Conservation (phyloP, 2,888 invertebrate genomes). For the Buathra laborator region DNA sequence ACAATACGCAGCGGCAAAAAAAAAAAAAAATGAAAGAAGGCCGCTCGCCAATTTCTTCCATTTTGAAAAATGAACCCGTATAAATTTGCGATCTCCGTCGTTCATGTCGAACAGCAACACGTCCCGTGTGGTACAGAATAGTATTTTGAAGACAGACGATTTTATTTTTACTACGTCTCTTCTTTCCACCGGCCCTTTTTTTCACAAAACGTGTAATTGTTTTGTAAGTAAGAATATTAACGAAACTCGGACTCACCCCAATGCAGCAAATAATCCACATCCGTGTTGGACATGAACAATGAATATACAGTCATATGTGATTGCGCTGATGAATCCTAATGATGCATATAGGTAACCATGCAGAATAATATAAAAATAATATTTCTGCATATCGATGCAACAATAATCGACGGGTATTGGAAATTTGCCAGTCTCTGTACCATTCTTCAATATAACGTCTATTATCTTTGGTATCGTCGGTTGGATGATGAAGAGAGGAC, state of each 20-base stretch:
- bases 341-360: background rate
- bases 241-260: conserved; percentile 30
- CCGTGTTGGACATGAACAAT: conserved; percentile 40
- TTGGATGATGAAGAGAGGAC: background rate
- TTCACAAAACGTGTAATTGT: too few relatives aligned
- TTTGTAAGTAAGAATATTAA: too few relatives aligned
- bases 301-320: conserved; percentile 38
- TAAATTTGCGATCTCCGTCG: too few relatives aligned
- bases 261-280: conserved; percentile 52
- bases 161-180: too few relatives aligned
- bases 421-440: background rate
- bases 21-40: too few relatives aligned
- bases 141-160: too few relatives aligned
- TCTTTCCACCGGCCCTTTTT: too few relatives aligned
- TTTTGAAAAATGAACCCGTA: too few relatives aligned
- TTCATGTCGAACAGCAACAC: too few relatives aligned
- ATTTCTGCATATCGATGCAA: conserved; percentile 2
- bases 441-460: background rate
- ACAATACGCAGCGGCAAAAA: too few relatives aligned
- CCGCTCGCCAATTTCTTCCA: too few relatives aligned
- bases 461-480: background rate
- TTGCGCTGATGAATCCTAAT: background rate
- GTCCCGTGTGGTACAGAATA: too few relatives aligned
- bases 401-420: background rate
- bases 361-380: background rate